phyloP scores from a whole-genome alignment of 2,797 vertebrate genomes.

The Stomatorhinus walkeri region DNA sequence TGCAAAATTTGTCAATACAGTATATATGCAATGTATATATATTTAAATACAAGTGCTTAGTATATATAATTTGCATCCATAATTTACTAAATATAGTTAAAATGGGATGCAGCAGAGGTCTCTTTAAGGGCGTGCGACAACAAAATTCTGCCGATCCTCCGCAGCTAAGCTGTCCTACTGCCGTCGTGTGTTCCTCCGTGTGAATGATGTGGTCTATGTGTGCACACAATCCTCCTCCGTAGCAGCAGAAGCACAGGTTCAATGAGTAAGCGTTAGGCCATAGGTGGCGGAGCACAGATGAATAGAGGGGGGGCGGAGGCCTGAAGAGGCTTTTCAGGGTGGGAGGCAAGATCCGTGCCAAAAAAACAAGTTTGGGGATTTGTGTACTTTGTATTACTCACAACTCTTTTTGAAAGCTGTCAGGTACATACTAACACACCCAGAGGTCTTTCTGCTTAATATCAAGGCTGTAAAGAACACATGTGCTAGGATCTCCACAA shows the following conservation, averaged over 20 bases:
- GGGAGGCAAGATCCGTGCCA: conserved; percentile 59
- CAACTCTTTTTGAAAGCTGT: conserved; percentile 50
- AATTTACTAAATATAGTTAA: background rate
- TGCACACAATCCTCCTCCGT: conserved; percentile 45
- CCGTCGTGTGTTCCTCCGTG: conserved; percentile 6
- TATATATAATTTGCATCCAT: background rate
- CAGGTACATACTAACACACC: conserved; percentile 43
- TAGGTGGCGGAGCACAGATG: conserved; percentile 60
- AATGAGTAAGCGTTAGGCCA: conserved; percentile 63
- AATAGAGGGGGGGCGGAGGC: conserved; percentile 82
- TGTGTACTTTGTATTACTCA: conserved; percentile 61
- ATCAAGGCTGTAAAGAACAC: conserved; percentile 6
- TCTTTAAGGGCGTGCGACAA: too few relatives aligned
- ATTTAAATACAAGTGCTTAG: background rate
- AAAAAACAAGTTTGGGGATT: conserved; percentile 67
- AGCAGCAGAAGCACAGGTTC: conserved; percentile 45
- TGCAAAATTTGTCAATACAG: background rate
- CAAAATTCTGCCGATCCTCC: background rate
- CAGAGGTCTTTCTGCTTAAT: conserved; percentile 38
- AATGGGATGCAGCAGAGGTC: background rate
- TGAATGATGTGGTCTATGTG: conserved; percentile 40
- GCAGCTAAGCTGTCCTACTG: background rate
- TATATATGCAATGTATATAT: background rate
- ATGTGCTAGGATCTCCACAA: conserved; percentile 17
- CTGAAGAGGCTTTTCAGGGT: conserved; percentile 64